phyloP scores from a whole-genome alignment of 2,113 vertebrate species.

The Chitala chitala region DNA sequence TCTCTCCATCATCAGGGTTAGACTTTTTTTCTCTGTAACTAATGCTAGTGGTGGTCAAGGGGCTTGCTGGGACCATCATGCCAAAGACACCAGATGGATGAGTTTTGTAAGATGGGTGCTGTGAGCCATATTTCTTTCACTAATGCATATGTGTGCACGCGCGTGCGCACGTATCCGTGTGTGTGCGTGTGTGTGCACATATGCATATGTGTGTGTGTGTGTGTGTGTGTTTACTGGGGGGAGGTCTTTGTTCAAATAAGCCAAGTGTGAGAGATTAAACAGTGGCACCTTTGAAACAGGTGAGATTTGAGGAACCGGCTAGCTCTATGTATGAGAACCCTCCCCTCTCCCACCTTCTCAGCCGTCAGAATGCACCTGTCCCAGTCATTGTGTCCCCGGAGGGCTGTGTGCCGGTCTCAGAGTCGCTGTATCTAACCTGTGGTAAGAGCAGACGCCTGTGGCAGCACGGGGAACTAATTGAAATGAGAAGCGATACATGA shows the following conservation, averaged over 20 bases:
- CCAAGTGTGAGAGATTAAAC: background rate
- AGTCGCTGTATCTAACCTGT: conserved; percentile 36
- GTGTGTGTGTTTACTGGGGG: background rate
- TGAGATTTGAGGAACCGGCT: background rate
- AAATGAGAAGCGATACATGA: conserved; percentile 75
- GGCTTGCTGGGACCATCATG: background rate
- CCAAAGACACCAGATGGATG: conserved; percentile 18
- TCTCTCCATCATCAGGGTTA: conserved; percentile 9
- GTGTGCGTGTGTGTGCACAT: conserved; percentile 20
- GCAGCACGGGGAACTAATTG: conserved; percentile 66
- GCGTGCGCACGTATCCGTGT: background rate
- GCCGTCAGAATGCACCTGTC: background rate
- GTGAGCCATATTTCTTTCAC: conserved; percentile 9
- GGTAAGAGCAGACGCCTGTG: background rate
- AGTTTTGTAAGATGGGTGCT: conserved; percentile 14
- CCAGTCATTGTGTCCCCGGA: conserved; percentile 8
- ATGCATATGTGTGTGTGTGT: conserved; percentile 33
- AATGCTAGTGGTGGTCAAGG: background rate
- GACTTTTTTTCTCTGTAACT: conserved; percentile 20
- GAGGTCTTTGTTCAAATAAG: background rate
- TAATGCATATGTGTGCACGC: background rate
- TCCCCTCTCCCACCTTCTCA: background rate
- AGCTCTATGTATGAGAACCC: background rate
- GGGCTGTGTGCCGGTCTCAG: background rate
- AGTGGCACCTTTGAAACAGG: background rate